Percentiles rank a stretch among this genome's conserved stretches.
These are phyloP conservation scores for Rousettus leschenaultii DNA, from an alignment of 2,113 vertebrate genomes.

Conservation along the genomic window DNA sequence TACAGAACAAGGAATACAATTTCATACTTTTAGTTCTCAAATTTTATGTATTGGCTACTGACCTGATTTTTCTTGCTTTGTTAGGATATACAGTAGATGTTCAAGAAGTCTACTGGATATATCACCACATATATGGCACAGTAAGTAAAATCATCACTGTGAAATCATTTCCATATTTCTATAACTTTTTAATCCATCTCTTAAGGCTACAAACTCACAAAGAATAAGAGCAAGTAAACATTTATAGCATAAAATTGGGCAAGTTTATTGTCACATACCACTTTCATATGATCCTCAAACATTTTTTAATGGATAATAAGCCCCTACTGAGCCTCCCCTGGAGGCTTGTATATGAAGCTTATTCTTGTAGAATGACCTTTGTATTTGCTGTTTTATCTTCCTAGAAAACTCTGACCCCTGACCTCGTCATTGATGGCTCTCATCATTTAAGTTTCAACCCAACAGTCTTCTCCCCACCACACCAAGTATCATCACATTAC, in stretches of 20 bases:
- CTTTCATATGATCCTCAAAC: neutral
- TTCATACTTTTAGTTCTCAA: neutral
- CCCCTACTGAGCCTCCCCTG: neutral
- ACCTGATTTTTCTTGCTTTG: neutral
- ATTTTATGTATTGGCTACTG: neutral
- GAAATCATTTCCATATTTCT: neutral
- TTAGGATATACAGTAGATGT: neutral
- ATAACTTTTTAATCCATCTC: neutral
- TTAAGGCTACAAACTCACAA: neutral
- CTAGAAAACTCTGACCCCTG: neutral
- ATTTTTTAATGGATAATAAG: conserved; percentile 17
- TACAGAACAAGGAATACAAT: neutral
- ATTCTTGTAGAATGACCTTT: neutral
- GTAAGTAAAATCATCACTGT: neutral
- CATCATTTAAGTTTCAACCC: neutral
- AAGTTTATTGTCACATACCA: neutral
- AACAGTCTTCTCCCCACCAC: neutral
- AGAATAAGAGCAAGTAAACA: neutral
- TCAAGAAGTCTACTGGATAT: neutral
- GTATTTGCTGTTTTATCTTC: neutral
- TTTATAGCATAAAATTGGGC: neutral
- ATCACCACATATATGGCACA: neutral
- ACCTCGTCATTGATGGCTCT: neutral
- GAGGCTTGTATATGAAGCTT: neutral
- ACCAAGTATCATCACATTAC: neutral